A percentile compares a stretch with the other conserved stretches of the same genome.
Evolutionary conservation across 2,797 vertebrate genomes (phyloP).

Genomic region (Onychomys leucogaster): DNA sequence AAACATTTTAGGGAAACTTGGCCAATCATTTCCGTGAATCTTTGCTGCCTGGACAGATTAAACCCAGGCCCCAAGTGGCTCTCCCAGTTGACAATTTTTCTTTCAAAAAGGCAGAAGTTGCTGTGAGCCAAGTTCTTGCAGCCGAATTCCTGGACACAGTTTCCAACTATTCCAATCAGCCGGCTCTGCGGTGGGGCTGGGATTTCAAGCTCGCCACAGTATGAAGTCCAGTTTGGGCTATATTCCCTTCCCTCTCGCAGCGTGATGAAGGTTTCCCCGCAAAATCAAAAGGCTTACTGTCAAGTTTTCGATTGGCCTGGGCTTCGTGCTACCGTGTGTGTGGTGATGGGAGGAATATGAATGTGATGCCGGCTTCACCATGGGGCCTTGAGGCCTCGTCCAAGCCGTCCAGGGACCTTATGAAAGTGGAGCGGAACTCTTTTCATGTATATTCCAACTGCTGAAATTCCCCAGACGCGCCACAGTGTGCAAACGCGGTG

Average conservation of each 20-base stretch:
- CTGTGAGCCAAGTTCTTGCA: constrained; percentile 87
- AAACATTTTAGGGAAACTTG: constrained; percentile 60
- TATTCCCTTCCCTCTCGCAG: constrained; percentile 91
- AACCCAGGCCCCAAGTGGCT: constrained; percentile 81
- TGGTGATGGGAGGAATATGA: constrained; percentile 89
- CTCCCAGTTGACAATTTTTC: constrained; percentile 75
- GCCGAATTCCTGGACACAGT: constrained; percentile 89
- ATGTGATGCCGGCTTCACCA: constrained; percentile 87
- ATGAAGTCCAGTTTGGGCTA: constrained; percentile 91
- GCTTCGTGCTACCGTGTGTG: constrained; percentile 88
- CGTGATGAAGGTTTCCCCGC: constrained; percentile 90
- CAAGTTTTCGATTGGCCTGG: constrained; percentile 91
- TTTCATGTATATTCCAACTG: constrained; percentile 91
- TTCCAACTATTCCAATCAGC: constrained; percentile 91
- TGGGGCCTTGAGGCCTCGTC: constrained; percentile 89
- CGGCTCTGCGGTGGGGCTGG: constrained; percentile 91
- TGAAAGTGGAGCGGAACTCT: constrained; percentile 91
- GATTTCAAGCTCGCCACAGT: constrained; percentile 92
- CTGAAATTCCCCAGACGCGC: constrained; percentile 89
- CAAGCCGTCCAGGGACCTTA: constrained; percentile 89
- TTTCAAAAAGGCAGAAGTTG: constrained; percentile 85
- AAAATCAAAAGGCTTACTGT: constrained; percentile 94
- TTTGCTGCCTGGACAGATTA: constrained; percentile 81
- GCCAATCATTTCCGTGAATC: constrained; percentile 71
- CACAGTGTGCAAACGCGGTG: constrained; percentile 87